phyloP scores from a whole-genome alignment of 2,797 vertebrate genomes.

The Eulemur rubriventer region DNA sequence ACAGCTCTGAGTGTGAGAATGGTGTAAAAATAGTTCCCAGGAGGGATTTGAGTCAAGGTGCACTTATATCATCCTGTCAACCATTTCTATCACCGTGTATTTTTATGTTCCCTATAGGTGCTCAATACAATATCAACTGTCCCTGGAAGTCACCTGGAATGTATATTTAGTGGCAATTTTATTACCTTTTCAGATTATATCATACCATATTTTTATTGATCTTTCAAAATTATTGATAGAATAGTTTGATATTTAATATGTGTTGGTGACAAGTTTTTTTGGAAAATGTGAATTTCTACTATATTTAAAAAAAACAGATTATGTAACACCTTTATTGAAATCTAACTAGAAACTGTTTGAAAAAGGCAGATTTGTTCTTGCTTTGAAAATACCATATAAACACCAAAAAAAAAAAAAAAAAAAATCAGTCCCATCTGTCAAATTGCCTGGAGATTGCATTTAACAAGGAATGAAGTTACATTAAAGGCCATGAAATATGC shows the following conservation, averaged over 20 bases:
- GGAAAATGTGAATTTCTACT: neutral
- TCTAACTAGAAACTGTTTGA: constrained; percentile 37
- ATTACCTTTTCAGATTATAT: neutral
- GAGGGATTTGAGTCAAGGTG: neutral
- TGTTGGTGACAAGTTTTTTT: neutral
- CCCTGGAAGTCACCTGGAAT: neutral
- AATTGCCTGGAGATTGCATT: constrained; percentile 50
- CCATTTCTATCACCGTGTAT: neutral
- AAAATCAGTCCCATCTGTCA: constrained; percentile 57
- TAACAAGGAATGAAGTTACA: constrained; percentile 60
- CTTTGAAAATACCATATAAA: constrained; percentile 62
- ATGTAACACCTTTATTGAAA: constrained; percentile 1
- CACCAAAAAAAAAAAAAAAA: neutral
- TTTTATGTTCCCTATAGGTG: neutral
- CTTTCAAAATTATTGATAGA: neutral
- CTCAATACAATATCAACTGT: neutral
- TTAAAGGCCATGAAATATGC: constrained; percentile 66
- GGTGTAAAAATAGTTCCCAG: constrained; percentile 43
- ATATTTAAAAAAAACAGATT: neutral
- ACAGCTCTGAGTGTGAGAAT: neutral
- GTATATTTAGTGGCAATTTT: neutral
- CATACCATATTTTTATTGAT: neutral
- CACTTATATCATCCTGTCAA: neutral
- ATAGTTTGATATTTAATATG: constrained; percentile 17
- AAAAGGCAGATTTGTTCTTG: constrained; percentile 55